Evolutionary conservation across 2,797 vertebrate genomes (phyloP).

Genomic region (Smutsia gigantea): DNA sequence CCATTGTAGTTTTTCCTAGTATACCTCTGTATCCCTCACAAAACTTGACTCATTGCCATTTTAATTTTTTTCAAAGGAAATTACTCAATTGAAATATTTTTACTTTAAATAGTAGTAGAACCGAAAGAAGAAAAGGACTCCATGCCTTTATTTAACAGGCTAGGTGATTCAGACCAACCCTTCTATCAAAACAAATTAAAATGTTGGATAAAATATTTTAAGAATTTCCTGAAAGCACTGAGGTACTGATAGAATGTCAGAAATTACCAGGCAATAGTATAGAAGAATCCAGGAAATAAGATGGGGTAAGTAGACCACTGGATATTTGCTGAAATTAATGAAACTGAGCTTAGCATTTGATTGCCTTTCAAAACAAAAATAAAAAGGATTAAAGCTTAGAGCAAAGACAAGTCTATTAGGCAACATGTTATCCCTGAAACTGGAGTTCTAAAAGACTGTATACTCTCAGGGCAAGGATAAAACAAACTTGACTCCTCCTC

Average conservation of each 20-base stretch:
- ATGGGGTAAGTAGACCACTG: neutral
- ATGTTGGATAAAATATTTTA: neutral
- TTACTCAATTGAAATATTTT: conserved; percentile 11
- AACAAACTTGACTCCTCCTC: neutral
- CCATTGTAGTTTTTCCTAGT: neutral
- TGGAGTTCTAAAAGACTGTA: neutral
- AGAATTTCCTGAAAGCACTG: neutral
- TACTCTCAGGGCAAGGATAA: neutral
- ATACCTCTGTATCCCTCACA: neutral
- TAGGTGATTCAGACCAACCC: neutral
- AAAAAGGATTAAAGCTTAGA: neutral
- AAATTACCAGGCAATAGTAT: neutral
- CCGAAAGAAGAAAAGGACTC: neutral
- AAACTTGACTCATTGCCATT: neutral
- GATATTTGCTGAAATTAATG: neutral
- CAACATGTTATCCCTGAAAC: neutral
- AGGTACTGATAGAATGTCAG: neutral
- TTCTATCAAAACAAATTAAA: neutral
- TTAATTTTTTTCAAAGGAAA: neutral
- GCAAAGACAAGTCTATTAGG: neutral
- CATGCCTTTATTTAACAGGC: neutral
- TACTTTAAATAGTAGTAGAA: neutral
- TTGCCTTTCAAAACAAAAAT: neutral
- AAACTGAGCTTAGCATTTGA: conserved; percentile 23
- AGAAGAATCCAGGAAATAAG: neutral